Base-by-base conservation (phyloP, 2,797 vertebrate genomes). In the Aldrovandia affinis region DNA sequence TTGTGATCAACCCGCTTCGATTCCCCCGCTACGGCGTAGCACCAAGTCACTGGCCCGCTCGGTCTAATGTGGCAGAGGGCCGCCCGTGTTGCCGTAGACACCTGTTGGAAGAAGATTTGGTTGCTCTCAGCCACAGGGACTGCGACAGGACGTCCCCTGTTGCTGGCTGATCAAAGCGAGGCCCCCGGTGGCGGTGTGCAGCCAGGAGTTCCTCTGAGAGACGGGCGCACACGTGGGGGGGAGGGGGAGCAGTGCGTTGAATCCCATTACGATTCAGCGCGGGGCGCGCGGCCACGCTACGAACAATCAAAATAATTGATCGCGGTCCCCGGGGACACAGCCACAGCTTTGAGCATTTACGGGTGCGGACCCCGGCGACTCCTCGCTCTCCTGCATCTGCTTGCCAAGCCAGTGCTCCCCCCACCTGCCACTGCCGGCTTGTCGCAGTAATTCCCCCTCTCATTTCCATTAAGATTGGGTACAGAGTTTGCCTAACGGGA, bases 281-380 rank as follows among this genome's bases (percentile, higher is more conserved):
- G 81, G 18, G 18, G 65, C 63, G 15, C 2, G 81, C 0, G 57
- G 68, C 52, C 30, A 0, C 73, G 80, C 88, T 83, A 82, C 81
- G 89, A 86, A 92, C 89, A 89, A 91, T 92, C 89, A 88, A 86
- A 93, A 88, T 92, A 92, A 91, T 85, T 88, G 86, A 90, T 88
- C 78, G 85, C 84, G 86, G 88, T 87, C 81, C 77, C 86, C 68
- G 63, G 81, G 25, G 63, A 73, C 28, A 54, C 18, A 14, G 80
- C 80, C 42, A 12, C 1, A 22, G 36, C 39, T 63, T 33, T 18
- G n/a, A 82, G 65, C 42, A 30, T 50, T 73, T n/a, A 70, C 47
- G 84, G 1, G 12, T 86, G 81, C 81, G 44, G 75, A 25, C 70
- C 80, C 80, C 68, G 22, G 50, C 12, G 55, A 33, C 79, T 80